These are phyloP conservation scores for Watsonalla cultraria DNA, from an alignment of 2,888 invertebrate species.

Conservation along the genomic window DNA sequence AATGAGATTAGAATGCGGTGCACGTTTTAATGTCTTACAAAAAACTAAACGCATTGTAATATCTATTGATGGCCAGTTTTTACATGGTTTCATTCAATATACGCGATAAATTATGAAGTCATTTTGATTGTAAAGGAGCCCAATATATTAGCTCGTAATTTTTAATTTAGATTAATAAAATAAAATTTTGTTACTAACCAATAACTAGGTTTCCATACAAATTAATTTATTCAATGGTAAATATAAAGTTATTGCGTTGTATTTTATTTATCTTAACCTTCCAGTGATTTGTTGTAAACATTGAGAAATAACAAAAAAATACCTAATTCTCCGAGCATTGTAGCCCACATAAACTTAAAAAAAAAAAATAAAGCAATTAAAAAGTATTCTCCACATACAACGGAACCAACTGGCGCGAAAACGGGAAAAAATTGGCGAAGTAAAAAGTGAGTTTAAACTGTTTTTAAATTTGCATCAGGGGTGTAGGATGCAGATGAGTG, in stretches of 20 bases:
- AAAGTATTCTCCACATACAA: background rate
- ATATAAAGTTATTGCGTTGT: no score
- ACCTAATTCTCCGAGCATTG: no score
- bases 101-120: background rate
- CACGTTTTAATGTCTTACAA: conserved; percentile 25
- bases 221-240: no score
- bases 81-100: background rate
- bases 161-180: no score
- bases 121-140: no score
- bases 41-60: conserved; percentile 20
- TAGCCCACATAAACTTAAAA: background rate
- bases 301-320: no score
- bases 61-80: conserved; percentile 20
- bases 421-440: conserved; percentile 41
- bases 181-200: no score
- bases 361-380: background rate
- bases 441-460: conserved; percentile 54
- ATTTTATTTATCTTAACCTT: no score
- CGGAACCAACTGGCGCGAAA: conserved; percentile 35
- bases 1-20: conserved; percentile 29
- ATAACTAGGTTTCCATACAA: no score
- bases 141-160: no score
- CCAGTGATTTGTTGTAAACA: no score
- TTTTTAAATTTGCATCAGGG: conserved; percentile 64
- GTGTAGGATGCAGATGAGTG: conserved; percentile 66